Percentiles rank a stretch among this genome's conserved stretches.
Conservation (phyloP, 2,113 vertebrate genomes). For the Bos taurus region ARS-UCD2.0 NC_037349.1:30912501-30913000, state of each 20-base stretch:
- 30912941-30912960: constrained; percentile 87
- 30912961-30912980: constrained; percentile 87
- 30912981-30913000: constrained; percentile 88
- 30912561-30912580: neutral
- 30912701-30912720: constrained; percentile 51
- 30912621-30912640: neutral
- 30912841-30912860: constrained; percentile 91
- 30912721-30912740: constrained; percentile 63
- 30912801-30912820: constrained; percentile 83
- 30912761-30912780: constrained; percentile 82
- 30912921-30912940: constrained; percentile 87
- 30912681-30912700: constrained; percentile 15
- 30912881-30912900: constrained; percentile 91
- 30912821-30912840: constrained; percentile 87
- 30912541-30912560: constrained; percentile 3
- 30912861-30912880: constrained; percentile 89
- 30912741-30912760: constrained; percentile 78
- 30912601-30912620: neutral
- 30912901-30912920: constrained; percentile 87
- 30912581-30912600: constrained; percentile 21
- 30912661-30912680: neutral
- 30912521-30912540: neutral
- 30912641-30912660: neutral
- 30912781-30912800: constrained; percentile 80
- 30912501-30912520: neutral